Base-by-base conservation (phyloP, 23 tunicate genomes). In the Styela clava region DNA sequence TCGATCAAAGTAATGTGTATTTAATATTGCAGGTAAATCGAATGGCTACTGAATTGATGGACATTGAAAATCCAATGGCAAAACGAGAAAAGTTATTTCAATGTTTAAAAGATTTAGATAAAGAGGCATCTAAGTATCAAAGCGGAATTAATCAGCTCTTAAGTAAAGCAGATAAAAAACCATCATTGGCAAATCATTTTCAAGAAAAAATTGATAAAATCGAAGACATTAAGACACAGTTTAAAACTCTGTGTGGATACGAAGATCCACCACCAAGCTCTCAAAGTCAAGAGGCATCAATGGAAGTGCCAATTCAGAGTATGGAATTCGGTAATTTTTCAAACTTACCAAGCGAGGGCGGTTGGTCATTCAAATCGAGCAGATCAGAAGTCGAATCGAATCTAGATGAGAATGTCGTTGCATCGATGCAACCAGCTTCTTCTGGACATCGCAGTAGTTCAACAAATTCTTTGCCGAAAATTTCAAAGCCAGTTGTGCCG, bases 41-140 rank as follows among this genome's bases (percentile, higher is more conserved):
- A 33, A 84, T 26, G 35, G 88, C 81, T 23, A 28, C 26, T 21
- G 76, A 81, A 33, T 56, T 89, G 0, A 74, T 52, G 52, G 68
- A 44, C 33, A 76, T 74, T 22, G 35, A 64, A 7, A 79, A 74
- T 85, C 52, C 24, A 3, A 62, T 63, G 9, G 23, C 31, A 16
- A 83, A 73, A 61, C 52, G 35, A 24, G n/a, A 74, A 29, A 81
- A 37, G 33, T 36, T 89, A 2, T 3, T 16, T 5, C 32, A 76
- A 16, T 89, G 82, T 63, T 76, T 79, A 28, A 16, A 22, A 2
- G 86, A 85, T 34, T n/a, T 89, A 26, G 89, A 89, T 27, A 68
- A 80, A 61, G 78, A 89, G 68, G 78, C 82, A 18, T 16, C 21
- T 0, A 81, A 74, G 52, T 89, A 65, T 61, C 65, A 30, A 16